Conservation (phyloP, 2,113 vertebrate genomes). For the Malurus melanocephalus region DNA sequence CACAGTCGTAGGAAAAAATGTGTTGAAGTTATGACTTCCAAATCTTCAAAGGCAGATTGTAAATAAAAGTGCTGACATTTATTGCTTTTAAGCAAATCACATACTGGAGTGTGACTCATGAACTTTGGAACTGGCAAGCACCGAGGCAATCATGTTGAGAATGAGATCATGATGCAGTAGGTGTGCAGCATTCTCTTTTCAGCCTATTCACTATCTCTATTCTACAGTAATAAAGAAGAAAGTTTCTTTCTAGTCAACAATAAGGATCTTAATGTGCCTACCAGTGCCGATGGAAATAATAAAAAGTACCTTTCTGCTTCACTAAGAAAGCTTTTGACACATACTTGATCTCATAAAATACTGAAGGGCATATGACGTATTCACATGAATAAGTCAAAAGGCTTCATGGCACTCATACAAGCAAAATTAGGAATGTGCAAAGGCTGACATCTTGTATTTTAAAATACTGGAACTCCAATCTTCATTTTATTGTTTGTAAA, state of each 20-base stretch:
- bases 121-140: slow-evolving; percentile 23
- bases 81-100: slow-evolving; percentile 53
- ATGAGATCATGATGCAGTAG: slow-evolving; percentile 66
- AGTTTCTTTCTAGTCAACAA: slow-evolving; percentile 13
- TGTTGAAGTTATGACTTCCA: slow-evolving; percentile 14
- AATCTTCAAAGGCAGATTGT: slow-evolving; percentile 32
- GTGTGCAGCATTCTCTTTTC: slow-evolving; percentile 40
- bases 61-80: slow-evolving; percentile 59
- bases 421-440: neutral
- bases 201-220: slow-evolving; percentile 12
- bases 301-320: slow-evolving; percentile 5
- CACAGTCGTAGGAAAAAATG: neutral
- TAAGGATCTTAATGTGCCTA: slow-evolving; percentile 9
- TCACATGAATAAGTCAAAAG: slow-evolving; percentile 11
- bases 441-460: neutral
- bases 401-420: neutral
- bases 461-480: neutral
- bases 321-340: slow-evolving; percentile 15
- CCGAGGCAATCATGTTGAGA: slow-evolving; percentile 29
- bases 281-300: slow-evolving; percentile 2
- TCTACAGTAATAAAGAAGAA: neutral
- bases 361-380: neutral
- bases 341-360: slow-evolving; percentile 24
- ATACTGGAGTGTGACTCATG: slow-evolving; percentile 50
- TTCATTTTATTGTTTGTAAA: neutral